Evolutionary conservation across 2,888 invertebrate genomes (phyloP), one percentile per base, ranked within the genome.

Genomic region (Stenodera caucasica): DNA sequence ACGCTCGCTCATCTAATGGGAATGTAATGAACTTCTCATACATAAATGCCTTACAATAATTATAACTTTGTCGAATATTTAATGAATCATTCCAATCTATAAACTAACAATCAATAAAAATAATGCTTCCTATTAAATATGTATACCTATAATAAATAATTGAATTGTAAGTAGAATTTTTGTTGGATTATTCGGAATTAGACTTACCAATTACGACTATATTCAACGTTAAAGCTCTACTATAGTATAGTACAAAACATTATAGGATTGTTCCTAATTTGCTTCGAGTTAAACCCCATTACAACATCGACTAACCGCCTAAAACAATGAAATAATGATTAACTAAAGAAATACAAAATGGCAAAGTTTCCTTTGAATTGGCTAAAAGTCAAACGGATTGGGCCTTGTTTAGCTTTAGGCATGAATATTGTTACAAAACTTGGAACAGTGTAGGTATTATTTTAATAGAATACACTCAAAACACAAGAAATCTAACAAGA

Each of bases 271-370:
- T 67, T 54, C 60, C 23, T 57, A 61, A 64, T 65, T 60, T 53
- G 72, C 76, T 72, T 56, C 57, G 32, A 66, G 75, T 69, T 59
- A 61, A 60, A 69, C 68, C 68, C 61, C 71, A 67, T 60, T 67
- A 68, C 72, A 70, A 70, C 65, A 67, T 68, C 66, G 67, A 59
- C 66, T 63, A 58, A 66, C 70, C 67, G 68, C 70, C 68, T 69
- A 70, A 71, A 74, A 76, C 75, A 75, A 75, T 74, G 72, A 72
- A 70, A 73, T 75, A 77, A 78, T 77, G 77, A 78, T 76, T 75
- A 77, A 73, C 73, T 70, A 73, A 74, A 75, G 73, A 75, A 77
- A 73, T 72, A 71, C 71, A 68, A 73, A 70, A 70, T 67, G 66
- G 69, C 67, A 67, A 68, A 70, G 64, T 66, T 67, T 73, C 66